phyloP scores from a whole-genome alignment of 2,113 vertebrate genomes.

The Pipra filicauda region DNA sequence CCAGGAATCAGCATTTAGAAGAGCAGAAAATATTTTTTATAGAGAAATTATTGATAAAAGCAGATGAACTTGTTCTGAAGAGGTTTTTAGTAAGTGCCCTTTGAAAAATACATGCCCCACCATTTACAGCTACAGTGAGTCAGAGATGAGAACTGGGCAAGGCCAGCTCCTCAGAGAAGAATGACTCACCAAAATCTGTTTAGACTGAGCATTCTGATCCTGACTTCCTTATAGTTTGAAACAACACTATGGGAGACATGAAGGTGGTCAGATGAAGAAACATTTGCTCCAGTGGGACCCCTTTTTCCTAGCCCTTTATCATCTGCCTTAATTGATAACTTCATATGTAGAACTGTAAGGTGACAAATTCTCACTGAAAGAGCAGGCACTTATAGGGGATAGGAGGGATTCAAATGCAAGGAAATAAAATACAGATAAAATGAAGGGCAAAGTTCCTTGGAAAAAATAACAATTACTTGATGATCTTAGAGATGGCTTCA shows the following conservation, averaged over 20 bases:
- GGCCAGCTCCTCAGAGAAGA: background rate
- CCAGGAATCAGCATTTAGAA: background rate
- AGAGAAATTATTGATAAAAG: slow-evolving; percentile 5
- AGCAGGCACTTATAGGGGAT: background rate
- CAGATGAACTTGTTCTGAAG: slow-evolving; percentile 1
- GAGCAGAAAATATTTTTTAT: background rate
- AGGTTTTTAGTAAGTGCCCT: background rate
- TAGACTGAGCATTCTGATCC: background rate
- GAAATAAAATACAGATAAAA: background rate
- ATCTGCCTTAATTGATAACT: background rate
- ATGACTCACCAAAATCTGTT: slow-evolving; percentile 16
- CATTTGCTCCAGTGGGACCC: background rate
- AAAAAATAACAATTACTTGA: background rate
- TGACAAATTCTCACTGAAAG: background rate
- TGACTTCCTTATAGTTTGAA: background rate
- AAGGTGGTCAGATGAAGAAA: background rate
- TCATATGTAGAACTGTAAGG: background rate
- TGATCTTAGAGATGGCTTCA: background rate
- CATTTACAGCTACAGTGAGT: slow-evolving; percentile 22
- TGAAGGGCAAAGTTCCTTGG: background rate
- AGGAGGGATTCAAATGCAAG: background rate
- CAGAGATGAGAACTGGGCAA: slow-evolving; percentile 11
- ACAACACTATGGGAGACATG: background rate
- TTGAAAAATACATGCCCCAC: background rate
- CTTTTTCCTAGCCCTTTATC: background rate